Percentiles rank a stretch among this genome's conserved stretches.
Evolutionary conservation across 2,888 invertebrate genomes (phyloP).

Genomic region (Lutraria lutraria): DNA sequence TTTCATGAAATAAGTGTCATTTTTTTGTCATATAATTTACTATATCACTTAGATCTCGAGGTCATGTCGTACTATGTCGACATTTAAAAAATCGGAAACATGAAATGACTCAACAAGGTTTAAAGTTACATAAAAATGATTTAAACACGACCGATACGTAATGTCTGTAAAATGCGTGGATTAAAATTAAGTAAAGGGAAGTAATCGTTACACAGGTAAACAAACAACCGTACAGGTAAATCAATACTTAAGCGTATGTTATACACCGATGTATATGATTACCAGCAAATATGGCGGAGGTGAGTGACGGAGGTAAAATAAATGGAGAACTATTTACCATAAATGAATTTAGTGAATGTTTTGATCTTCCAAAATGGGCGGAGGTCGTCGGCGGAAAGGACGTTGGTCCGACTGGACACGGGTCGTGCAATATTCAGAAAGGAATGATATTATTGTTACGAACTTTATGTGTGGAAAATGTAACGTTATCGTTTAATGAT

Average conservation of each 20-base stretch:
- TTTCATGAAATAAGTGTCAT: too few relatives aligned
- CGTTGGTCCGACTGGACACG: conserved; percentile 61
- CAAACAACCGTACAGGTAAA: conserved; percentile 48
- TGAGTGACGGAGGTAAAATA: conserved; percentile 59
- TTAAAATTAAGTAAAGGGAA: conserved; percentile 45
- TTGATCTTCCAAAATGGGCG: conserved; percentile 75
- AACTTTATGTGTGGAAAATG: conserved; percentile 72
- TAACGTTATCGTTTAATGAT: conserved; percentile 75
- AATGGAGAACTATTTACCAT: conserved; percentile 58
- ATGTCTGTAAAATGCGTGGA: too few relatives aligned
- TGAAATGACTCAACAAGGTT: neutral
- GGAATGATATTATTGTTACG: conserved; percentile 78
- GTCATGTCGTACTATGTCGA: too few relatives aligned
- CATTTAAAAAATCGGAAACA: neutral
- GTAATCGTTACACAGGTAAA: conserved; percentile 58
- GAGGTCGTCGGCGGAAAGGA: conserved; percentile 75
- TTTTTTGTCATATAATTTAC: too few relatives aligned
- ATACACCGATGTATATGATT: conserved; percentile 32
- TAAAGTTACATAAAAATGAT: too few relatives aligned
- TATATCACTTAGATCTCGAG: too few relatives aligned
- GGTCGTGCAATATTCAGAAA: conserved; percentile 67
- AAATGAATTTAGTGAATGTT: conserved; percentile 74
- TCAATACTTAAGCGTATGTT: conserved; percentile 34
- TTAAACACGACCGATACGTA: too few relatives aligned
- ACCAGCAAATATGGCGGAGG: conserved; percentile 73